A percentile compares a stretch with the other conserved stretches of the same genome.
These are phyloP conservation scores for Latrodectus hesperus DNA, from an alignment of 2,888 invertebrate species.

Conservation along the genomic window DNA sequence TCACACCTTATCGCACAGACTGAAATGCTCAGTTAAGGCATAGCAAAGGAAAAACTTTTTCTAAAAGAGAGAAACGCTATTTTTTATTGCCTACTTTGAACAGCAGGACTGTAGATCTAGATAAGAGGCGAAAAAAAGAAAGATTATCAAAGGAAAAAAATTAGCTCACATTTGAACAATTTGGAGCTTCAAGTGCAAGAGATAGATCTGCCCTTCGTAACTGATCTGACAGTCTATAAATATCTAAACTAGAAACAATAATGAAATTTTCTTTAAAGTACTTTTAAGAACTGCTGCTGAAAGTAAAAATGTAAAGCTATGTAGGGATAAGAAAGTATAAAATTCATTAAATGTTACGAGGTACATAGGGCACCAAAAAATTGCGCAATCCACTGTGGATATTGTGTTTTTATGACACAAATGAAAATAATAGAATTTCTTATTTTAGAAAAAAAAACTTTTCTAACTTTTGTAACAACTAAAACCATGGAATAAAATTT, in stretches of 20 bases:
- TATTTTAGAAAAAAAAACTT: too few relatives aligned
- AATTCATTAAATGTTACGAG: too few relatives aligned
- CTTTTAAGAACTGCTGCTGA: too few relatives aligned
- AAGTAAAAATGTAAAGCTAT: too few relatives aligned
- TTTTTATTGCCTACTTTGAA: conserved; percentile 5
- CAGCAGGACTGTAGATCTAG: neutral
- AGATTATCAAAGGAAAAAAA: conserved; percentile 20
- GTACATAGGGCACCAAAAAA: too few relatives aligned
- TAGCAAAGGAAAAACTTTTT: conserved; percentile 10
- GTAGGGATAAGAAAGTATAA: too few relatives aligned
- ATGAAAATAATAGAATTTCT: too few relatives aligned
- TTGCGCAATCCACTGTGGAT: too few relatives aligned
- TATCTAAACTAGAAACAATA: conserved; percentile 26
- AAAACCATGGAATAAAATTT: too few relatives aligned
- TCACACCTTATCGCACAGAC: conserved; percentile 52
- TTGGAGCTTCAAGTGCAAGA: conserved; percentile 27
- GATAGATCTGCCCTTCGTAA: conserved; percentile 43
- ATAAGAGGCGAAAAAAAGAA: conserved; percentile 13
- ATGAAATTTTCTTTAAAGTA: conserved; percentile 21
- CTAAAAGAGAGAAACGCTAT: conserved; percentile 24
- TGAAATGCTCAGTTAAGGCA: conserved; percentile 11
- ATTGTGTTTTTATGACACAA: too few relatives aligned
- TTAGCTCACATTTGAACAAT: conserved; percentile 47
- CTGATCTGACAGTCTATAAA: conserved; percentile 45
- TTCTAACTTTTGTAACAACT: too few relatives aligned